Conservation (phyloP, 2,113 vertebrate species). For the Oenanthe oenanthe region DNA sequence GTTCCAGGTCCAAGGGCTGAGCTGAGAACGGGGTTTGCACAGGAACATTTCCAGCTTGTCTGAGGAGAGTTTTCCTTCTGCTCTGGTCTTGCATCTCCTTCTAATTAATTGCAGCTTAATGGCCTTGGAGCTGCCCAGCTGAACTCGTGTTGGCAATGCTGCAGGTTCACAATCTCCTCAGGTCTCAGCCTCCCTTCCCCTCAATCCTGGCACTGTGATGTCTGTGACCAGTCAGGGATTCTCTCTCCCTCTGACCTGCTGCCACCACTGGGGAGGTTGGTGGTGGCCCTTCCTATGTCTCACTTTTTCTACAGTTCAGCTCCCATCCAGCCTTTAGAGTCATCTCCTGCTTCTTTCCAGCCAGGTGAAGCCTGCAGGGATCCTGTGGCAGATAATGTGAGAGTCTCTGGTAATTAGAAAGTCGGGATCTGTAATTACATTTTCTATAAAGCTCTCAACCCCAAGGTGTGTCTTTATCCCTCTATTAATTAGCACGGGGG, state of each 20-base stretch:
- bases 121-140: neutral
- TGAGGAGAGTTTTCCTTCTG: neutral
- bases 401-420: constrained; percentile 13
- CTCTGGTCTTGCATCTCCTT: neutral
- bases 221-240: neutral
- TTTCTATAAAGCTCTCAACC: constrained; percentile 35
- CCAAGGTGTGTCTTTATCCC: neutral
- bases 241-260: neutral
- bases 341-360: neutral
- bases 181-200: neutral
- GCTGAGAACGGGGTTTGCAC: neutral
- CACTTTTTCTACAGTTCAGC: neutral
- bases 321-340: neutral
- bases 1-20: neutral
- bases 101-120: neutral
- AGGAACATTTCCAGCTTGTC: neutral
- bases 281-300: neutral
- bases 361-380: neutral
- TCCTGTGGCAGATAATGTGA: constrained; percentile 17
- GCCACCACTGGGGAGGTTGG: neutral
- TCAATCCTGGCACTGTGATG: neutral
- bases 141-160: neutral
- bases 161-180: neutral
- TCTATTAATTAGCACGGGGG: constrained; percentile 14
- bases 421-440: constrained; percentile 66